Base-by-base conservation (phyloP, 2,797 vertebrate genomes). In the Parauchenoglanis punctatus region DNA sequence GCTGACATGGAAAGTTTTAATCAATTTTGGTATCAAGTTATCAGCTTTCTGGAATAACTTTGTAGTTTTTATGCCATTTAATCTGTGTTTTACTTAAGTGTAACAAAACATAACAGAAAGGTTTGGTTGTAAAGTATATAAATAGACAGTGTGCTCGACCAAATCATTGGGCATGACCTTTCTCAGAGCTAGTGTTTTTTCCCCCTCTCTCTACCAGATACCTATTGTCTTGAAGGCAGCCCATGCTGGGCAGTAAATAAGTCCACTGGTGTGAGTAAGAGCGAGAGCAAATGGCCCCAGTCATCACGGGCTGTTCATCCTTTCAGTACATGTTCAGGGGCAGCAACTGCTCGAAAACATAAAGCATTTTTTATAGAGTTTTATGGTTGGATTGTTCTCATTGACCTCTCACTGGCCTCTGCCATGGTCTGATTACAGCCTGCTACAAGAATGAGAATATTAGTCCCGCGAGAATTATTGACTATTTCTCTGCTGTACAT, bases 211-310 rank as follows among this genome's bases (percentile, higher is more conserved):
- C 40, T 84, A 80, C 56, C 86, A 83, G 40, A 88, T 85, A 31
- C 40, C 31, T 83, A 83, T 76, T 87, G 77, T 88, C 88, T 88
- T 87, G 65, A 85, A 76, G 86, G 88, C 88, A 89, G 75, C 84
- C 13, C 89, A 87, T 86, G 84, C 88, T 70, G 86, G 87, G 88
- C 54, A 72, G 40, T 87, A 89, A 90, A 89, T 89, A 87, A 89
- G 73, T 58, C 81, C 13, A 49, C 67, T 28, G 63, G 59, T 75
- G 83, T 85, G 86, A 88, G 40, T 90, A 88, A 78, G 59, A 87
- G 88, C 87, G 65, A 92, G 88, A 90, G 89, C 88, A 89, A 91
- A 92, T 89, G 91, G 72, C 92, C 91, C 59, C 65, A n/a, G 31
- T 88, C 44, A 81, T 90, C 84, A 89, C 73, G 88, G 73, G 87